These are phyloP conservation scores for Eulemur macaco DNA, from an alignment of 2,113 vertebrate genomes.

Conservation along the genomic window DNA sequence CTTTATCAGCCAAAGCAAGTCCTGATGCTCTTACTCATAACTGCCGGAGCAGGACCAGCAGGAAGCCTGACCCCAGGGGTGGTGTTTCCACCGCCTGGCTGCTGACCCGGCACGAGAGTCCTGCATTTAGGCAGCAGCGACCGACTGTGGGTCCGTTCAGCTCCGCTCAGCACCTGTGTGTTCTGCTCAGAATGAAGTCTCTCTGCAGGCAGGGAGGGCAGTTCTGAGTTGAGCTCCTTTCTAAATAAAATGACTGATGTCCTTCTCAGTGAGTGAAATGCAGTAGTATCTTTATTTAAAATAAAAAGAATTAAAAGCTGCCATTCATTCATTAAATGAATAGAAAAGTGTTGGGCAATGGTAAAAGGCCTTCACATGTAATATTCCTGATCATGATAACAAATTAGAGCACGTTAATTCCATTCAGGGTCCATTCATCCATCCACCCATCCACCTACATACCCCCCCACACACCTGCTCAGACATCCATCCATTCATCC, in stretches of 20 bases:
- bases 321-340: not conserved
- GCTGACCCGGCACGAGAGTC: not conserved
- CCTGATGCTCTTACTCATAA: not conserved
- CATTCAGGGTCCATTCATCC: not conserved
- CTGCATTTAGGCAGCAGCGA: not conserved
- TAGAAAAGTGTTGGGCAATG: not conserved
- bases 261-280: not conserved
- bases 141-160: not conserved
- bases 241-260: not conserved
- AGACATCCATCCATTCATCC: fast-evolving
- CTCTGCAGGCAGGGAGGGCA: not conserved
- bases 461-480: too few species aligned
- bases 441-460: not conserved
- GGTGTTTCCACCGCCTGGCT: not conserved
- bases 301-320: not conserved
- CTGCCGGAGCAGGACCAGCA: not conserved
- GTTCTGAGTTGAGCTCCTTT: not conserved
- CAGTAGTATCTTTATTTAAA: not conserved
- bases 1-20: not conserved
- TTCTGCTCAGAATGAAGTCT: not conserved
- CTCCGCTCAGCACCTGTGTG: not conserved
- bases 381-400: not conserved
- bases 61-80: not conserved
- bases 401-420: not conserved
- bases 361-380: not conserved